A percentile compares a stretch with the other conserved stretches of the same genome.
Evolutionary conservation across 2,888 invertebrate genomes (phyloP).

Genomic region (Zaprionus lineosus): DNA sequence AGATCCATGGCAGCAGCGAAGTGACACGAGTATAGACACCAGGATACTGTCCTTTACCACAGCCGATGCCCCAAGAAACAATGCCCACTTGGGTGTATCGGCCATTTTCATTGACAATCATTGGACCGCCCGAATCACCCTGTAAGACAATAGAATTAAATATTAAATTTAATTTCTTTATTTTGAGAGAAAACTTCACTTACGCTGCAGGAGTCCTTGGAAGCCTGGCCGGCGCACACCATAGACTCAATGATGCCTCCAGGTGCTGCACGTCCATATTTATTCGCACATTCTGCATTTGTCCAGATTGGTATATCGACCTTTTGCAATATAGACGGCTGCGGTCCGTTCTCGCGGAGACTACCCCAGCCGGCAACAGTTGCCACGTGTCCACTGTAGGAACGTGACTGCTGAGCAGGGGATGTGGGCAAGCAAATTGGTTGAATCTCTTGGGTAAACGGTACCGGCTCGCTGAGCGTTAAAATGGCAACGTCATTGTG

Average conservation of each 20-base stretch:
- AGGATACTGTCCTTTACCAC: constrained; percentile 95
- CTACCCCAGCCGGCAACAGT: constrained; percentile 96
- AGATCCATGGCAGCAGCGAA: constrained; percentile 92
- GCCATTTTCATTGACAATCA: constrained; percentile 90
- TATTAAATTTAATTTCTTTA: background rate
- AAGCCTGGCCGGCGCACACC: constrained; percentile 92
- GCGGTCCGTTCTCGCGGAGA: constrained; percentile 87
- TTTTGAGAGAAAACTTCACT: constrained; percentile 79
- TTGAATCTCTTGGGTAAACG: constrained; percentile 88
- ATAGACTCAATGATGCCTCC: constrained; percentile 94
- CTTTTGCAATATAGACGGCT: constrained; percentile 91
- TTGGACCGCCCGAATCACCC: constrained; percentile 95
- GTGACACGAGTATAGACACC: constrained; percentile 95
- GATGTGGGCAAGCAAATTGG: constrained; percentile 90
- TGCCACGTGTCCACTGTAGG: constrained; percentile 88
- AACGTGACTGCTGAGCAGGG: constrained; percentile 82
- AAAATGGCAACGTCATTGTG: constrained; percentile 93
- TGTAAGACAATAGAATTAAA: constrained; percentile 79
- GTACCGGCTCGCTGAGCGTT: constrained; percentile 90
- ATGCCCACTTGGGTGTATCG: constrained; percentile 93
- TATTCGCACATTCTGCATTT: constrained; percentile 89
- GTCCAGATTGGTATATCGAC: constrained; percentile 93
- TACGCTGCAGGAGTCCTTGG: constrained; percentile 95
- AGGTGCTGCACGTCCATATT: constrained; percentile 92
- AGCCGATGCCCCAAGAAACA: constrained; percentile 96